Evolutionary conservation across 2,888 invertebrate species (phyloP), one percentile per base, ranked within the genome.

Genomic region (Parnassius orleans): DNA sequence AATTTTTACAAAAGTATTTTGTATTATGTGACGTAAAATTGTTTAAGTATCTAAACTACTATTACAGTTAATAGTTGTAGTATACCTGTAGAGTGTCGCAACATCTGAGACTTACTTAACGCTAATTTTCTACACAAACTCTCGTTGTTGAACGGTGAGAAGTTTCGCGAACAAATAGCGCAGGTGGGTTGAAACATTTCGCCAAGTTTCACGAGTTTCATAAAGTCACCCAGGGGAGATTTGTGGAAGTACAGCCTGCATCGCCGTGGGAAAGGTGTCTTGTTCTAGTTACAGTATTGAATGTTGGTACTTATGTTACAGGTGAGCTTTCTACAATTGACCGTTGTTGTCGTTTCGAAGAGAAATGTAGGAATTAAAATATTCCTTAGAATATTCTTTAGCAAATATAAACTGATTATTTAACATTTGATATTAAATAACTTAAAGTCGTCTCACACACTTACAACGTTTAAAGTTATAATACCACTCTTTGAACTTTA

Each of bases 141-240:
- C 59, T 51, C 51, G 50, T 33, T 55, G 63, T 63, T 52, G 51
- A 58, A 59, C 50, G 55, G 19, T 41, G 59, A 51, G 54, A 63
- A 63, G 43, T 63, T 63, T 55, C n/a, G 51, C 42, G 48, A 55
- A 63, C 63, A 59, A 63, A 59, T 59, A 63, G 63, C 63, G 42
- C 63, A 63, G 59, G 63, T 59, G 63, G 56, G 55, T 56, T 15
- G 58, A 52, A 63, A 63, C 63, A 56, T 59, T 59, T 53, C 24
- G 47, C 47, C 55, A 63, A 59, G 63, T 63, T 63, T 55, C 59
- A 15, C 52, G 62, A 56, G 52, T 59, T 63, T 63, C 63, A 52
- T 33, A 59, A 63, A 63, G 63, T 59, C 59, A 56, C 63, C 63
- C 59, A 46, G 55, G 63, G 56, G 63, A 55, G 55, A 42, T 52